Evolutionary conservation across 2,797 vertebrate genomes (phyloP).

Genomic region (Pangasius krempfi): DNA sequence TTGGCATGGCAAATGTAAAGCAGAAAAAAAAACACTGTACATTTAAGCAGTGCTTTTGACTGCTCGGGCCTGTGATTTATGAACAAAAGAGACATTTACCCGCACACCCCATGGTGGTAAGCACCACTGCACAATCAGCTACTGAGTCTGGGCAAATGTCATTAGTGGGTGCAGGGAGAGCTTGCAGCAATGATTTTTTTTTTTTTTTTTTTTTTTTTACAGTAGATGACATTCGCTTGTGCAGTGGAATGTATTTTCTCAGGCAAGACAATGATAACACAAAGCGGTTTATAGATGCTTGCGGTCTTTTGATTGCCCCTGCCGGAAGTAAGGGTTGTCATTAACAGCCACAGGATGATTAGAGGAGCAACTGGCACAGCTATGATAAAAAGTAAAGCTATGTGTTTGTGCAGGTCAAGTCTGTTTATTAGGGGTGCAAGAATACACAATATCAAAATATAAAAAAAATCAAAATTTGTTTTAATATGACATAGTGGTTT

Average conservation of each 20-base stretch:
- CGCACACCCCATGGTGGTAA: neutral
- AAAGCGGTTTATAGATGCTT: neutral
- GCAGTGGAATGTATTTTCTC: neutral
- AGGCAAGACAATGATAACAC: neutral
- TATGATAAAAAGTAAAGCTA: neutral
- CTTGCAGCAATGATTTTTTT: neutral
- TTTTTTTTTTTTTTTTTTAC: neutral
- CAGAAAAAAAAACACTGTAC: neutral
- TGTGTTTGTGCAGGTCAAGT: neutral
- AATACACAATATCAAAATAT: neutral
- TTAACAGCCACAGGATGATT: neutral
- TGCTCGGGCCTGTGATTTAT: slow-evolving; percentile 6
- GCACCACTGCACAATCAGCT: neutral
- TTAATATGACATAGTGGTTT: neutral
- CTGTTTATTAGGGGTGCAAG: neutral
- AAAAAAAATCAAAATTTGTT: neutral
- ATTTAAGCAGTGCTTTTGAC: neutral
- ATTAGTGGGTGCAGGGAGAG: neutral
- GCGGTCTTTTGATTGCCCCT: neutral
- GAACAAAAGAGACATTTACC: slow-evolving; percentile 1
- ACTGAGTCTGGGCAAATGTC: neutral
- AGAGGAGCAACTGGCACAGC: neutral
- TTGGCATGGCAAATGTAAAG: neutral
- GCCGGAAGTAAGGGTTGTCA: neutral
- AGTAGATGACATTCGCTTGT: neutral